A percentile compares a stretch with the other conserved stretches of the same genome.
Evolutionary conservation across 2,888 invertebrate species (phyloP).

Genomic region (Pemphredon lugubris): DNA sequence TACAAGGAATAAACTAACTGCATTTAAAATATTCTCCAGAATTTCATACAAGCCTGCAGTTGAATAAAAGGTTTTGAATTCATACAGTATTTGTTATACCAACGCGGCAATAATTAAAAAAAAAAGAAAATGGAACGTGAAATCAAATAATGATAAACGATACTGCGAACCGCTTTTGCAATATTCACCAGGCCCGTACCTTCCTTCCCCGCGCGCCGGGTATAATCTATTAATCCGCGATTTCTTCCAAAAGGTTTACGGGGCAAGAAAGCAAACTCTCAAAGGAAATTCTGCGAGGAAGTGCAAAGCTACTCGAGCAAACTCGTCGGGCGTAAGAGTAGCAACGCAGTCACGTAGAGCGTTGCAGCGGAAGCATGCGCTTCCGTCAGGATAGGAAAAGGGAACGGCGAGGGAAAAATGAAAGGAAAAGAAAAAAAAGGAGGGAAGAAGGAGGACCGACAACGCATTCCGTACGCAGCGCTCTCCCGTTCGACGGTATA

Average conservation of each 20-base stretch:
- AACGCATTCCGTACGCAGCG: constrained; percentile 67
- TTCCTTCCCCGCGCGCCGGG: neutral
- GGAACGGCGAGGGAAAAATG: constrained; percentile 13
- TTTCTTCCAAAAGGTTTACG: constrained; percentile 2
- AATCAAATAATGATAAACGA: neutral
- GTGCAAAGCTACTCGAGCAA: constrained; percentile 31
- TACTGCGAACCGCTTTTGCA: neutral
- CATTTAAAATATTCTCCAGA: too few relatives aligned
- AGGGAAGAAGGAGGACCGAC: constrained; percentile 34
- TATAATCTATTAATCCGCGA: constrained; percentile 30
- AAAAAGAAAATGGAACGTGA: neutral
- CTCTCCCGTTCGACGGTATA: constrained; percentile 46
- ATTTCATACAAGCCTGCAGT: too few relatives aligned
- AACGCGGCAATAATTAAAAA: neutral
- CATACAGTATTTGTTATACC: too few relatives aligned
- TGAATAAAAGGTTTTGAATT: too few relatives aligned
- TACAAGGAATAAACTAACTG: too few relatives aligned
- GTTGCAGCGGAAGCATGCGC: constrained; percentile 36
- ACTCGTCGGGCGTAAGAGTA: constrained; percentile 35
- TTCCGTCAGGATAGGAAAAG: constrained; percentile 47
- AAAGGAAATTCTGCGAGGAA: constrained; percentile 31
- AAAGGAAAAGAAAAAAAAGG: neutral
- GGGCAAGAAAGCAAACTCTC: constrained; percentile 16
- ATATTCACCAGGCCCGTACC: neutral
- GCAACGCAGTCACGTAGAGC: constrained; percentile 47